phyloP scores from a whole-genome alignment of 2,888 invertebrate genomes.

The Thera britannica region DNA sequence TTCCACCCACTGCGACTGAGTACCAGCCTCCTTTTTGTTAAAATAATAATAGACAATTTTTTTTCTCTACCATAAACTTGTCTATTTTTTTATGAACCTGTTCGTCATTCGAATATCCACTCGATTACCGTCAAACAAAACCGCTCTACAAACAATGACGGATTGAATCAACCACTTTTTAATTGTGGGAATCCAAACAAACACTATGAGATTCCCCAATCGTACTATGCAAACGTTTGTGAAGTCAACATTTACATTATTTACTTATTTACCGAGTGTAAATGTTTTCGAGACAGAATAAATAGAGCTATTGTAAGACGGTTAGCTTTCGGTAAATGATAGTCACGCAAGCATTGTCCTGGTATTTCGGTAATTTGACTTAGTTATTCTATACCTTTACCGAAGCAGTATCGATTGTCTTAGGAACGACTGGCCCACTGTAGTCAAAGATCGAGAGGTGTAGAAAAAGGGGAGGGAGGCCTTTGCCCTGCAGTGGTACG shows the following conservation, averaged over 20 bases:
- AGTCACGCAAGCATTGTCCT: slow-evolving; percentile 8
- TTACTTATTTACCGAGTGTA: slow-evolving; percentile 51
- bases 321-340: slow-evolving; percentile 53
- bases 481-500: too few species aligned
- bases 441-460: too few species aligned
- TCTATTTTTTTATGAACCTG: slow-evolving; percentile 3
- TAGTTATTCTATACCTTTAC: too few species aligned
- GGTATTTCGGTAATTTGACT: background rate
- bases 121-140: slow-evolving; percentile 29
- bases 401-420: too few species aligned
- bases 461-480: too few species aligned
- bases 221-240: slow-evolving; percentile 64
- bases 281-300: slow-evolving; percentile 61
- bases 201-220: slow-evolving; percentile 57
- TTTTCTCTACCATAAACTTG: background rate
- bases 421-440: too few species aligned
- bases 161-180: slow-evolving; percentile 44
- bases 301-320: slow-evolving; percentile 56
- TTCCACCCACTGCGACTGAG: too few species aligned
- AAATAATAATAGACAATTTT: too few species aligned
- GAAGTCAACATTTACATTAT: slow-evolving; percentile 62
- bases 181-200: slow-evolving; percentile 47
- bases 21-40: too few species aligned
- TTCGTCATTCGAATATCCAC: slow-evolving; percentile 9
- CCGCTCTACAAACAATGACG: slow-evolving; percentile 23